Conservation (phyloP, 2,113 vertebrate genomes). For the Theristicus caerulescens region DNA sequence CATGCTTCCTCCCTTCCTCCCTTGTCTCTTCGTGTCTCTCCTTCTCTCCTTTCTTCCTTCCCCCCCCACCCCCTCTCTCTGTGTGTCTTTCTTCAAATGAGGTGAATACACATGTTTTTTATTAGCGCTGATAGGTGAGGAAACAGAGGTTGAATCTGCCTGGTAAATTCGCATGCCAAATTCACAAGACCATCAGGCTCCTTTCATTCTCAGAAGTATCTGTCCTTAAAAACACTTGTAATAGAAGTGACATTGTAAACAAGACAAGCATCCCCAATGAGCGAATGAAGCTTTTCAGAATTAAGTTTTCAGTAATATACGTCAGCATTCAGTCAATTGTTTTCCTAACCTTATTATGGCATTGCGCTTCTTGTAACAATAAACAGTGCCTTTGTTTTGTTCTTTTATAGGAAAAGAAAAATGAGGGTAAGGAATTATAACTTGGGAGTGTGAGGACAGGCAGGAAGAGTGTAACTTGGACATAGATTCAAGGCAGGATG, state of each 20-base stretch:
- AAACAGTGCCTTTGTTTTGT: not conserved
- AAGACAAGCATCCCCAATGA: not conserved
- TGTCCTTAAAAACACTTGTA: not conserved
- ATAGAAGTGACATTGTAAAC: not conserved
- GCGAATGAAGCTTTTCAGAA: not conserved
- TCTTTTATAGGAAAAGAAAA: not conserved
- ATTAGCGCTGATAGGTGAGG: not conserved
- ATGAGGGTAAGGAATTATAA: not conserved
- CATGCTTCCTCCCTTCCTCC: not conserved
- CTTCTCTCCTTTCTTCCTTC: no score
- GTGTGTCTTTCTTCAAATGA: not conserved
- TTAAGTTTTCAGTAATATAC: not conserved
- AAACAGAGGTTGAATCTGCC: not conserved
- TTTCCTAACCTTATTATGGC: not conserved
- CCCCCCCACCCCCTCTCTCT: no score
- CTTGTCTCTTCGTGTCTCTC: not conserved
- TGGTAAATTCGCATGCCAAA: not conserved
- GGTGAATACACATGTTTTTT: not conserved
- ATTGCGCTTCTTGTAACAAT: not conserved
- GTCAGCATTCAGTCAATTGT: not conserved
- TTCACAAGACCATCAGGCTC: not conserved
- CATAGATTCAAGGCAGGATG: not conserved
- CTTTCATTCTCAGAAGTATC: not conserved
- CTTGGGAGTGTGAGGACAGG: not conserved
- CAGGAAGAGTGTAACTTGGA: not conserved